Percentiles rank a stretch among this genome's conserved stretches.
These are phyloP conservation scores for Eulemur rufifrons DNA, from an alignment of 2,113 vertebrate genomes.

Conservation along the genomic window DNA sequence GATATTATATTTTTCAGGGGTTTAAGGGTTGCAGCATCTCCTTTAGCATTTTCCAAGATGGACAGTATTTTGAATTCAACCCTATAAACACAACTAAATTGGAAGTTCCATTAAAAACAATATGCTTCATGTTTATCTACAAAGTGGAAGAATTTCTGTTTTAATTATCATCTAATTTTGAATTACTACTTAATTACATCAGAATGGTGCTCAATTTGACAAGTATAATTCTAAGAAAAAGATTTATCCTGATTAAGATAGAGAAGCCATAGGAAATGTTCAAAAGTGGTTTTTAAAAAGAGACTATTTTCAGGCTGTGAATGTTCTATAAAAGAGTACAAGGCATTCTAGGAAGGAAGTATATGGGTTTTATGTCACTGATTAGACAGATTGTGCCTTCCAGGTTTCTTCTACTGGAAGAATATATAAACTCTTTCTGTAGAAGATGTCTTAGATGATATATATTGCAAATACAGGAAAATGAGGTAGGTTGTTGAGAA, in stretches of 20 bases:
- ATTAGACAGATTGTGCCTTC: background rate
- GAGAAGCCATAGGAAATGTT: background rate
- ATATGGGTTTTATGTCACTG: background rate
- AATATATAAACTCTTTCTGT: background rate
- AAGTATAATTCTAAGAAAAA: background rate
- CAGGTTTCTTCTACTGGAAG: background rate
- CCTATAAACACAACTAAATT: background rate
- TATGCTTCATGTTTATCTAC: background rate
- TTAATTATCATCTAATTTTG: conserved; percentile 38
- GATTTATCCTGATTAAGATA: background rate
- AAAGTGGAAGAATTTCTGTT: background rate
- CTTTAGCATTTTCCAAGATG: background rate
- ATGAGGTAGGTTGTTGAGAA: background rate
- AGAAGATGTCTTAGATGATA: background rate
- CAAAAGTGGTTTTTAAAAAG: background rate
- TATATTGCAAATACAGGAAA: background rate
- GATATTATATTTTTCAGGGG: background rate
- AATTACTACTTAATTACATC: conserved; percentile 13
- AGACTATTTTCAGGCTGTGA: background rate
- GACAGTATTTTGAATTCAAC: background rate
- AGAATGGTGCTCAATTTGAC: background rate
- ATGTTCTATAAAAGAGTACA: background rate
- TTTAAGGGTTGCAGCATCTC: background rate
- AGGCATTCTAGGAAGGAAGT: background rate
- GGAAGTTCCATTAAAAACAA: background rate